Evolutionary conservation across 2,888 invertebrate genomes (phyloP), one percentile per base, ranked within the genome.

Genomic region (Aleiodes testaceus): DNA sequence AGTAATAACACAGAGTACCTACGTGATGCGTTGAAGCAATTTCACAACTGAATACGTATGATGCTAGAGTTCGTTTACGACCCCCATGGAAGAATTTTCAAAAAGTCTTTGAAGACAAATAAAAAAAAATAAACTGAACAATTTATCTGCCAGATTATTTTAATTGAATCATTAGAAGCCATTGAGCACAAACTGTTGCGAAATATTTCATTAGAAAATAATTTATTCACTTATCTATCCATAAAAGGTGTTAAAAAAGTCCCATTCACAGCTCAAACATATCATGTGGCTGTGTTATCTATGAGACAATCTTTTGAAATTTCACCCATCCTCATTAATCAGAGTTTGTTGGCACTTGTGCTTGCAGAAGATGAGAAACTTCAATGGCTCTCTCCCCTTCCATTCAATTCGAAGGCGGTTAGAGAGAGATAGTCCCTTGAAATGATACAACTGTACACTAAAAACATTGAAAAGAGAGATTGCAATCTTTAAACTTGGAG

Each of bases 301-400:
- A 76, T 71, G 71, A 67, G 67, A 71, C 70, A 76, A 76, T 82
- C 80, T 77, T 36, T 75, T 81, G 80, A 82, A 81, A 83, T 82
- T 82, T 83, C 78, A 80, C 76, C 77, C 76, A 70, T 72, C 71
- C 72, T 76, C 76, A 81, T 81, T 81, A 80, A 79, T 81, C 80
- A 81, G 79, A 42, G 69, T 71, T 72, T 36, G 36, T 36, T 36
- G 70, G 73, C 68, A 69, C 75, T 75, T 74, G 73, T 71, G 78
- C 78, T 68, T 71, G 67, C 73, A 55, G 26, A 52, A 63, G 64
- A 53, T 66, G 47, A 69, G 61, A 65, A 65, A 69, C 68, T 70
- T 64, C 42, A 50, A 69, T 64, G 63, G 42, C 53, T 72, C 44
- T 55, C 49, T 26, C 26, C 22, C 22, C 30, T 55, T 18, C 22